Evolutionary conservation across 2,888 invertebrate species (phyloP).

Genomic region (Euspilapteryx auroguttella): DNA sequence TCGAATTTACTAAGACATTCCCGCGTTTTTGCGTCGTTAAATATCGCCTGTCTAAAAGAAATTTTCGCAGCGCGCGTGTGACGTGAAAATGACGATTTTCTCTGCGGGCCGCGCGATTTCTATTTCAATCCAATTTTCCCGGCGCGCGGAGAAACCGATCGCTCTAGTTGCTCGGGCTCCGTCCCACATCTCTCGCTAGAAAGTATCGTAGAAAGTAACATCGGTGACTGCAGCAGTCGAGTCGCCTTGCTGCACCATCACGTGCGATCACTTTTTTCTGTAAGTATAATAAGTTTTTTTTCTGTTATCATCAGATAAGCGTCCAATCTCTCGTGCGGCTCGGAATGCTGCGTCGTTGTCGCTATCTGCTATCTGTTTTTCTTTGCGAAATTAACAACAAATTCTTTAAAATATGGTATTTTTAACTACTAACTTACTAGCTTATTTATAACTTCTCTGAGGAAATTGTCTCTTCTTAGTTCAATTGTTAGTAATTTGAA

Average conservation of each 20-base stretch:
- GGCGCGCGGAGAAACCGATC: slow-evolving; percentile 55
- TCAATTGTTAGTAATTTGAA: no score
- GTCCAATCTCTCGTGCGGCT: slow-evolving; percentile 6
- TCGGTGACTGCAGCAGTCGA: slow-evolving; percentile 27
- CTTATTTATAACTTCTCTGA: no score
- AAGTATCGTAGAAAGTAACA: slow-evolving; percentile 61
- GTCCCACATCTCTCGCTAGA: slow-evolving; percentile 60
- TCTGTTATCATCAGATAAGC: slow-evolving; percentile 2
- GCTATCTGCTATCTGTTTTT: no score
- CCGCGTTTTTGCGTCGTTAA: background rate
- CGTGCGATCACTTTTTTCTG: slow-evolving; percentile 8
- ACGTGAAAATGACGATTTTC: slow-evolving; percentile 52
- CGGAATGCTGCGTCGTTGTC: slow-evolving; percentile 11
- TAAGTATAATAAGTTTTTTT: slow-evolving; percentile 33
- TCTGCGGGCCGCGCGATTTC: slow-evolving; percentile 38
- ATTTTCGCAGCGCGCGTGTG: slow-evolving; percentile 35
- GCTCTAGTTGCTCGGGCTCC: slow-evolving; percentile 50
- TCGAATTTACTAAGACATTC: background rate
- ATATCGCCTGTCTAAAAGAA: slow-evolving; percentile 1
- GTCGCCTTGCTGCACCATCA: slow-evolving; percentile 43
- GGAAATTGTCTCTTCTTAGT: no score
- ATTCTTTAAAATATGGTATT: no score
- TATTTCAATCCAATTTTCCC: slow-evolving; percentile 61
- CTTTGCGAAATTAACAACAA: no score
- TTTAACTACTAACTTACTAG: no score